Conservation (phyloP, 2,113 vertebrate genomes). For the Perca fluviatilis region DNA sequence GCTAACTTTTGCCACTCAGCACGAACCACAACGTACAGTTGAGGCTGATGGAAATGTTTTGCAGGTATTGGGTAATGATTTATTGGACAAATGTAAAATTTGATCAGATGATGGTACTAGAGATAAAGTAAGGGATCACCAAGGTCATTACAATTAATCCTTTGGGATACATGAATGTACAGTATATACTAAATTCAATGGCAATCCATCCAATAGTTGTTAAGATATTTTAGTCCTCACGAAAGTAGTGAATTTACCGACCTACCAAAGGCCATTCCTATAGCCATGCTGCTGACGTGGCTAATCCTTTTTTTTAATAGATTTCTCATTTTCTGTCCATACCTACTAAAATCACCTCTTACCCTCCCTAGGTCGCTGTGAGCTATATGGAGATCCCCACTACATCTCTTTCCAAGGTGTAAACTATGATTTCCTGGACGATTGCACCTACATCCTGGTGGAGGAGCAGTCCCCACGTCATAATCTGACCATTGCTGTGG, state of each 20-base stretch:
- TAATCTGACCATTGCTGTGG: slow-evolving; percentile 77
- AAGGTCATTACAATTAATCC: not conserved
- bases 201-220: not conserved
- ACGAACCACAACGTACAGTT: not conserved
- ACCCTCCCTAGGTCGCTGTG: slow-evolving; percentile 74
- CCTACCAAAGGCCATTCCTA: not conserved
- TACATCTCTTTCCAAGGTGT: slow-evolving; percentile 81
- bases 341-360: not conserved
- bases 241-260: not conserved
- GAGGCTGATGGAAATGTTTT: not conserved
- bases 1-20: not conserved
- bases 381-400: slow-evolving; percentile 84
- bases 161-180: not conserved
- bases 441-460: slow-evolving; percentile 82
- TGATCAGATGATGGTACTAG: not conserved
- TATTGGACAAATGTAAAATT: not conserved
- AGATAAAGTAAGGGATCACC: not conserved
- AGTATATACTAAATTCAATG: not conserved
- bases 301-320: not conserved
- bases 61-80: not conserved
- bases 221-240: not conserved
- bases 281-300: too few species aligned
- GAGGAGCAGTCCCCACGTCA: slow-evolving; percentile 72
- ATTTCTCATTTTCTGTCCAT: not conserved
- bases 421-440: slow-evolving; percentile 67